Evolutionary conservation across 30 jellyfish, hydroid and myxozoan species (phyloP).

Genomic region (Phacellophora camtschatica): DNA sequence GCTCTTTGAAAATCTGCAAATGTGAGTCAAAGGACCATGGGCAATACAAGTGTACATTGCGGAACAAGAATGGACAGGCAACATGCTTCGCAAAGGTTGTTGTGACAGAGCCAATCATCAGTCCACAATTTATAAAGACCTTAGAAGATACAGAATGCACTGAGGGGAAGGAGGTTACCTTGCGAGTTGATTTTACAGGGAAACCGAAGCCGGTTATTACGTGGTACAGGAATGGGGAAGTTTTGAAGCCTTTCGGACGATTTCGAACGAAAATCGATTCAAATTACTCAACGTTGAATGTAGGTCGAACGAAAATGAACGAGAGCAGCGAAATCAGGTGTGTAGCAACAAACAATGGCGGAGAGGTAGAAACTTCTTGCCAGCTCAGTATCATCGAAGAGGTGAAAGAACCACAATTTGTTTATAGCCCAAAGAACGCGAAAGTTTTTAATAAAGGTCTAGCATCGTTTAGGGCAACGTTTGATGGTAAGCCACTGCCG

Average conservation of each 20-base stretch:
- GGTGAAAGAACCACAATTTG: constrained; percentile 62
- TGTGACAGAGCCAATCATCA: constrained; percentile 67
- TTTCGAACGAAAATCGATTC: constrained; percentile 65
- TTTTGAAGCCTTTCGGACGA: constrained; percentile 71
- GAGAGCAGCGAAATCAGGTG: constrained; percentile 73
- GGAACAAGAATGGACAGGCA: constrained; percentile 74
- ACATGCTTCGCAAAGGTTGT: constrained; percentile 61
- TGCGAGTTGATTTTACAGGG: constrained; percentile 82
- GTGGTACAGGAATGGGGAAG: constrained; percentile 80
- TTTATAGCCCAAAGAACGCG: constrained; percentile 69
- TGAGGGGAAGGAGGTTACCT: constrained; percentile 69
- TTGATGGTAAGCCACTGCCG: constrained; percentile 91
- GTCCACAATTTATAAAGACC: constrained; percentile 74
- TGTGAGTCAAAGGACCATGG: constrained; percentile 67
- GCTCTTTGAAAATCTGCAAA: constrained; percentile 30
- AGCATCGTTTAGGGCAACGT: constrained; percentile 74
- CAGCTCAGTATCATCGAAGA: constrained; percentile 62
- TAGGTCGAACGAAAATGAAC: constrained; percentile 58
- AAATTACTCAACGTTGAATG: constrained; percentile 44
- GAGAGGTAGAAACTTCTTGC: constrained; percentile 70
- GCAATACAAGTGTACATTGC: constrained; percentile 77
- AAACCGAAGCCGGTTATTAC: constrained; percentile 89
- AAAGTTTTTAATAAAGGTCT: constrained; percentile 63
- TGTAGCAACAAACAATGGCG: constrained; percentile 78
- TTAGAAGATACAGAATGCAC: constrained; percentile 59